Conservation (phyloP, 2,888 invertebrate genomes). For the Nysson spinosus region DNA sequence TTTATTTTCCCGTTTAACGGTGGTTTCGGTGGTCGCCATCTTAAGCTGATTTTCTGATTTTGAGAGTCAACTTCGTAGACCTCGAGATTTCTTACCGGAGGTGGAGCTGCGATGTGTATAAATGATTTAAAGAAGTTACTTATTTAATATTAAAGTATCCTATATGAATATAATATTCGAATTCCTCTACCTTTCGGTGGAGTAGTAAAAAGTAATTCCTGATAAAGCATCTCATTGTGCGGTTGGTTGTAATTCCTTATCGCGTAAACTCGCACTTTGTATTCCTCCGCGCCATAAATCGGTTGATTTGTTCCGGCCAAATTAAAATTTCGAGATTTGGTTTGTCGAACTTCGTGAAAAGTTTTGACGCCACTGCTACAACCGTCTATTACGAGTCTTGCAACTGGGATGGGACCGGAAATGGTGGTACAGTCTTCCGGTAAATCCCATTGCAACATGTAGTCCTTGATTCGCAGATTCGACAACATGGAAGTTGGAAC, state of each 20-base stretch:
- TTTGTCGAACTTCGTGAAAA: background rate
- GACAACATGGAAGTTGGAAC: slow-evolving; percentile 48
- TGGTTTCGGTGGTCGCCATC: slow-evolving; percentile 57
- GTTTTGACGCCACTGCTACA: slow-evolving; percentile 27
- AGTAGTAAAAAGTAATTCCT: slow-evolving; percentile 31
- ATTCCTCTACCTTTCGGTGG: slow-evolving; percentile 50
- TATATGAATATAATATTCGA: slow-evolving; percentile 53
- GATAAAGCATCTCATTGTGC: slow-evolving; percentile 24
- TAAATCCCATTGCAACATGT: slow-evolving; percentile 44
- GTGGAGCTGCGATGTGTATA: too few species aligned
- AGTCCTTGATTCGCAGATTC: slow-evolving; percentile 28
- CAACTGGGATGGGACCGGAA: slow-evolving; percentile 47
- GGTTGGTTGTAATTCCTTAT: slow-evolving; percentile 16
- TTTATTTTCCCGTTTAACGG: slow-evolving; percentile 58
- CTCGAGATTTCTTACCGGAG: slow-evolving; percentile 45
- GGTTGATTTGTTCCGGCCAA: background rate
- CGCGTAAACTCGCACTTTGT: slow-evolving; percentile 41
- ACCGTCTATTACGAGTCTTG: slow-evolving; percentile 43
- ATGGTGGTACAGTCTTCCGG: slow-evolving; percentile 59
- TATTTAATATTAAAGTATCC: slow-evolving; percentile 51
- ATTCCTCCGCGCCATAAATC: slow-evolving; percentile 46
- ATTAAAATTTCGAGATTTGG: background rate
- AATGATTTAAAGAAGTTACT: slow-evolving; percentile 23
- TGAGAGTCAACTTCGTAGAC: slow-evolving; percentile 49
- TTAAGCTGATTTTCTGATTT: slow-evolving; percentile 22